Base-by-base conservation (phyloP, 2,888 invertebrate genomes). In the Bedellia somnulentella region DNA sequence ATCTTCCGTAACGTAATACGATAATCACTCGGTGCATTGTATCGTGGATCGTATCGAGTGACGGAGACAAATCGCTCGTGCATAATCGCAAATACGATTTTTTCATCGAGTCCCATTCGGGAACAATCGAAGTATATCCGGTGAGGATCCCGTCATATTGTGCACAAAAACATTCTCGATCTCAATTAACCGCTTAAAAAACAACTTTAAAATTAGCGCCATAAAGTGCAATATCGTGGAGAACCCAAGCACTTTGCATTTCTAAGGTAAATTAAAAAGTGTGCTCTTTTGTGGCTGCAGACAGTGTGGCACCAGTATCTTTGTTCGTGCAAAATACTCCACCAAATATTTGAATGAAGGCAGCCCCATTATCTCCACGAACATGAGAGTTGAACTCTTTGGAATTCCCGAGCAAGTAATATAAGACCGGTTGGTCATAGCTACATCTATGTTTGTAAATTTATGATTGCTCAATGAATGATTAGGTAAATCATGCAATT, bases 61-160 rank as follows among this genome's bases (percentile, higher is more conserved):
- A 61, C 71, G 47, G 44, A 46, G 60, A 64, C 64, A 68, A 71
- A 71, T 70, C 62, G 64, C 55, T 68, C 61, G 67, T 71, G 61
- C 58, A 71, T 70, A 68, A 68, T 73, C 58, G 63, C 63, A 67
- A 70, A 68, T 68, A 56, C 45, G 45, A 47, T 64, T 68, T 66
- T 37, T 70, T 60, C 59, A 57, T 54, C 47, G 45, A 37, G 39
- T 35, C 24, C 59, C 52, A 58, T 67, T 63, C 57, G 39, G 48
- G 49, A 31, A 53, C 51, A 49, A 50, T 52, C 49, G 45, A 44
- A 44, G 53, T 64, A 73, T 68, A 67, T 75, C 75, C 75, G 71
- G 71, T 57, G 50, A 47, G 31, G 39, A 43, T 31, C 39, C 45
- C 45, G 51, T 52, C 63, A 62, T 66, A 66, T 67, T 71, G 68